Base-by-base conservation (phyloP, 2,113 vertebrate species). In the Thamnaconus septentrionalis region DNA sequence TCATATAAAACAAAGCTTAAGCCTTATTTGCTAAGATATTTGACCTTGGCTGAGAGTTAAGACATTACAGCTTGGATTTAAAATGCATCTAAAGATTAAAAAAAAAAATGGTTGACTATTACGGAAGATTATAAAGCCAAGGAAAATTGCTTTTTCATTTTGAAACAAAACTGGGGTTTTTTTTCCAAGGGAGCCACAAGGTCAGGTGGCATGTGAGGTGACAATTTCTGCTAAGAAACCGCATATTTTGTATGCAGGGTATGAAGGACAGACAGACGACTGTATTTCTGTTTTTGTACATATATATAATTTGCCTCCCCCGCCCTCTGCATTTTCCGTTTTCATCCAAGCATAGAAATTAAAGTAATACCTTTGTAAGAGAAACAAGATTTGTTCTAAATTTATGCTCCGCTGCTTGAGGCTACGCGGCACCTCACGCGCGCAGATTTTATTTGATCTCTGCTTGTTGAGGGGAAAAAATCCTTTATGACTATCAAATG, bases 31-130 rank as follows among this genome's bases (percentile, higher is more conserved):
- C 91, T 89, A 91, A 93, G 91, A 92, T 92, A 92, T 91, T 92
- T 93, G 91, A 92, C 90, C 91, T 91, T 92, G 91, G 87, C 71
- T n/a, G 74, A 91, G 92, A 93, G 92, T 92, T 93, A 92, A 92
- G 91, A 92, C 89, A 92, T 91, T 92, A 91, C 90, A 69, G 90
- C 88, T 88, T 91, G 88, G 92, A 93, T 93, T 92, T 91, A 91
- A 92, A 92, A 92, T 91, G 90, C 92, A 93, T 93, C 90, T 91
- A 91, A 92, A 93, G 92, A 93, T 93, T 93, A 92, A 92, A 93
- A 91, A 90, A 92, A 88, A 31, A 92, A 88, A 91, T 91, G 90
- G 87, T 89, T 88, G 82, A 92, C 90, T 92, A 91, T 93, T 92
- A 91, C 85, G 66, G 80, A 90, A 91, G 92, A 92, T 92, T 92